These are phyloP conservation scores for Valencia hispanica DNA, from an alignment of 2,797 vertebrate species.

Conservation along the genomic window DNA sequence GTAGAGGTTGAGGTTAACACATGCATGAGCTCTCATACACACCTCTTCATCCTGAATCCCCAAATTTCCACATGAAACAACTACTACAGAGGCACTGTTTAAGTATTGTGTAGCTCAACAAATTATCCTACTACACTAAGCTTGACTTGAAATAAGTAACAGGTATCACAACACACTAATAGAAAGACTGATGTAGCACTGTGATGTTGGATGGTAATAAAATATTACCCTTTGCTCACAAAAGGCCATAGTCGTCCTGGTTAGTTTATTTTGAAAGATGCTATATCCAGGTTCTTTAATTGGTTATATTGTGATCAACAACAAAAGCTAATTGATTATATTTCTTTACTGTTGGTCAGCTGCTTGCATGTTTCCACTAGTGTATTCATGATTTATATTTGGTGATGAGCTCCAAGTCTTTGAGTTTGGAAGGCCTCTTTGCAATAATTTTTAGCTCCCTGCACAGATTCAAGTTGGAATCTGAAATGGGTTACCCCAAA, in stretches of 20 bases:
- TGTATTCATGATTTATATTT: neutral
- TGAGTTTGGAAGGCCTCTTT: neutral
- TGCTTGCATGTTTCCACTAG: neutral
- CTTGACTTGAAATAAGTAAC: constrained; percentile 45
- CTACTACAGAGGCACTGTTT: neutral
- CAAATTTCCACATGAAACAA: constrained; percentile 22
- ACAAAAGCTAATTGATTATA: neutral
- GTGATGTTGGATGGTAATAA: neutral
- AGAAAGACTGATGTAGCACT: neutral
- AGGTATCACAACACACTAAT: constrained; percentile 36
- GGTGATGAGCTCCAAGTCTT: neutral
- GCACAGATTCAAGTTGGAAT: neutral
- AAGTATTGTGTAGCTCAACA: constrained; percentile 42
- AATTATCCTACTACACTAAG: constrained; percentile 34
- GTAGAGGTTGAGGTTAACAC: constrained; percentile 27
- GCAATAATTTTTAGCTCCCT: neutral
- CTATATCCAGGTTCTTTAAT: neutral
- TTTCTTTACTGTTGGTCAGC: neutral
- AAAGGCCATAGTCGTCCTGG: neutral
- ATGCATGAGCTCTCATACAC: constrained; percentile 7
- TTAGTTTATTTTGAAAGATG: neutral
- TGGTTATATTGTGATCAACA: neutral
- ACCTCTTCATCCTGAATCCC: constrained; percentile 6
- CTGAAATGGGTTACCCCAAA: neutral
- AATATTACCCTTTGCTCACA: neutral